phyloP scores from a whole-genome alignment of 2,888 invertebrate genomes.

The Xestia c-nigrum region DNA sequence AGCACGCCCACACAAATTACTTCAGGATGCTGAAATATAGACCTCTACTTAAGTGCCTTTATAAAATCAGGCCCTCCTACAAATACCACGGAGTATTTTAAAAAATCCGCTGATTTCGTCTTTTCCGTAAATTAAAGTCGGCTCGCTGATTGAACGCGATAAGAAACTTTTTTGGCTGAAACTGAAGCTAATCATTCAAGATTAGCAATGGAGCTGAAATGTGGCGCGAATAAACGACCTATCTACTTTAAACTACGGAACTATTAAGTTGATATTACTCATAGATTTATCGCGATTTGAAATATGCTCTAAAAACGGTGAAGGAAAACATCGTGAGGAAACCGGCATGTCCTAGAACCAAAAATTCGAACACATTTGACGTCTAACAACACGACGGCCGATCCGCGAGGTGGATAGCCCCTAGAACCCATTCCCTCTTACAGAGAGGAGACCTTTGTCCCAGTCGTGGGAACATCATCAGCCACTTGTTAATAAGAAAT shows the following conservation, averaged over 20 bases:
- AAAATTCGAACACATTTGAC: too few species aligned
- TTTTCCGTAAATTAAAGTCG: slow-evolving; percentile 53
- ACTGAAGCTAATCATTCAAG: slow-evolving; percentile 53
- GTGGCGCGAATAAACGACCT: slow-evolving; percentile 8
- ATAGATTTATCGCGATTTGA: too few species aligned
- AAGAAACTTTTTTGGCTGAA: slow-evolving; percentile 50
- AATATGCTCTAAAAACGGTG: too few species aligned
- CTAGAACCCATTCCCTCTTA: too few species aligned
- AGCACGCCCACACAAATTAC: background rate
- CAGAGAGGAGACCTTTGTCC: too few species aligned
- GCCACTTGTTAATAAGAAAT: background rate
- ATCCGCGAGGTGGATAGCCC: too few species aligned
- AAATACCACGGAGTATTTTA: slow-evolving; percentile 19
- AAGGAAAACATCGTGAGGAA: too few species aligned
- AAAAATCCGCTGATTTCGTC: slow-evolving; percentile 43
- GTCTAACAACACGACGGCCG: too few species aligned
- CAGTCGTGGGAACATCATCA: background rate
- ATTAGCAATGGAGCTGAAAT: slow-evolving; percentile 44
- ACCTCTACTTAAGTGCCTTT: background rate
- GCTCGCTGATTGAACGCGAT: slow-evolving; percentile 43
- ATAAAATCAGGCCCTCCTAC: slow-evolving; percentile 10
- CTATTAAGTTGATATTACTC: background rate
- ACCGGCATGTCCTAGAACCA: too few species aligned
- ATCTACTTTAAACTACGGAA: slow-evolving; percentile 20
- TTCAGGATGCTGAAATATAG: background rate